Evolutionary conservation across 1,140 invertebrate species (phyloP).

Genomic region (Temnothorax curvispinosus): DNA sequence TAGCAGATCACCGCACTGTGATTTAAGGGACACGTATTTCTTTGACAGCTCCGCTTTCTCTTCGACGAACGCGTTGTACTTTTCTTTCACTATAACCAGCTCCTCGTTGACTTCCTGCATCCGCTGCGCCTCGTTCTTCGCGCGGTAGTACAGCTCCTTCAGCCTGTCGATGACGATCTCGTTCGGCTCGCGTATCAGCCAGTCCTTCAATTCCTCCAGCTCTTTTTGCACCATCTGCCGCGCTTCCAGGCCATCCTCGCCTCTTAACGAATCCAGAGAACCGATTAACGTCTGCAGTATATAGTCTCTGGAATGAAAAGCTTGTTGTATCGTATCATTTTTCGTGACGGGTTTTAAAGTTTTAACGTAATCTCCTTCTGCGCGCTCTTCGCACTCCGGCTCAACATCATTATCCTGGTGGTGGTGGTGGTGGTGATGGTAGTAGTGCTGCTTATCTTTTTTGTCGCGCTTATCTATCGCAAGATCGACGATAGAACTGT

Average conservation of each 20-base stretch:
- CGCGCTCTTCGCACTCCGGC: conserved; percentile 64
- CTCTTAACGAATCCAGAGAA: conserved; percentile 74
- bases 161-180: conserved; percentile 76
- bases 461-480: conserved; percentile 6
- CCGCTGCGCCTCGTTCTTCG: conserved; percentile 82
- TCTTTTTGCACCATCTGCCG: conserved; percentile 76
- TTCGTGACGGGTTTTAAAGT: conserved; percentile 76
- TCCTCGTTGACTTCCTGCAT: conserved; percentile 85
- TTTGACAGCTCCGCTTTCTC: conserved; percentile 84
- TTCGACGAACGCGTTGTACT: conserved; percentile 83
- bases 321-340: conserved; percentile 57
- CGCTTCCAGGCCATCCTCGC: conserved; percentile 71
- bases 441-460: background rate
- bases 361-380: conserved; percentile 77
- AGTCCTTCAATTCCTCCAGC: conserved; percentile 77
- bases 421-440: too few species aligned
- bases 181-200: conserved; percentile 76
- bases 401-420: conserved; percentile 10
- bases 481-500: background rate
- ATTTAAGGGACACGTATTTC: conserved; percentile 80
- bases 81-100: conserved; percentile 85
- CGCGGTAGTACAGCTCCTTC: conserved; percentile 77
- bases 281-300: conserved; percentile 76
- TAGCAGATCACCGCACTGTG: conserved; percentile 81
- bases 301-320: conserved; percentile 70